Evolutionary conservation across 1,140 invertebrate genomes (phyloP).

Genomic region (Gryllus bimaculatus): DNA sequence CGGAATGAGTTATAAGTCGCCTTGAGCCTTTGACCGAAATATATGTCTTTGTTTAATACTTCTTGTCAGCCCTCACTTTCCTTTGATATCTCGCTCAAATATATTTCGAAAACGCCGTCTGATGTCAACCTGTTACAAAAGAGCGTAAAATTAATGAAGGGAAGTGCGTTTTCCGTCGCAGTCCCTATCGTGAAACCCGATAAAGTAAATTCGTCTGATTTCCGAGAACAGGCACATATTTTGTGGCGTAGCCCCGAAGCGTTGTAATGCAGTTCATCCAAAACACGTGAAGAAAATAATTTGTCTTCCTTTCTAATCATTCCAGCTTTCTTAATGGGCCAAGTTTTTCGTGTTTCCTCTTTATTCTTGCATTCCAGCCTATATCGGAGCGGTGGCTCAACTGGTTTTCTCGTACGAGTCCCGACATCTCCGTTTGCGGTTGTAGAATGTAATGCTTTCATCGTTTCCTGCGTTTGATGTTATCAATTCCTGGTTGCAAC

Average conservation of each 20-base stretch:
- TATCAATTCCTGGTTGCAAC: neutral
- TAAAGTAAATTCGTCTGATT: neutral
- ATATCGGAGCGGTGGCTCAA: neutral
- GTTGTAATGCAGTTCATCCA: neutral
- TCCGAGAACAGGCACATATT: neutral
- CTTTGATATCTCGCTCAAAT: too few relatives aligned
- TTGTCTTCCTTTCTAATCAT: neutral
- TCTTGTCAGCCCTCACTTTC: too few relatives aligned
- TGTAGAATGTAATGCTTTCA: too few relatives aligned
- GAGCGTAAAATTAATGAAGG: neutral
- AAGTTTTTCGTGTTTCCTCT: neutral
- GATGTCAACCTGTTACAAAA: too few relatives aligned
- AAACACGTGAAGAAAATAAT: neutral
- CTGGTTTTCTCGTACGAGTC: neutral
- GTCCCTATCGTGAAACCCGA: neutral
- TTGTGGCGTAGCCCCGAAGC: neutral
- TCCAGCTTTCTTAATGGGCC: neutral
- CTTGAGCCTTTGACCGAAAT: too few relatives aligned
- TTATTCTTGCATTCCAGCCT: neutral
- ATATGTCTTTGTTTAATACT: too few relatives aligned
- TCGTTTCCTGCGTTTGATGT: neutral
- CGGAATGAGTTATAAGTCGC: too few relatives aligned
- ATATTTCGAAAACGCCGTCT: too few relatives aligned
- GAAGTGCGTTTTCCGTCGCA: neutral
- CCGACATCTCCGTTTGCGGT: neutral